Conservation (phyloP, 2,797 vertebrate species). For the Danio choprae region DNA sequence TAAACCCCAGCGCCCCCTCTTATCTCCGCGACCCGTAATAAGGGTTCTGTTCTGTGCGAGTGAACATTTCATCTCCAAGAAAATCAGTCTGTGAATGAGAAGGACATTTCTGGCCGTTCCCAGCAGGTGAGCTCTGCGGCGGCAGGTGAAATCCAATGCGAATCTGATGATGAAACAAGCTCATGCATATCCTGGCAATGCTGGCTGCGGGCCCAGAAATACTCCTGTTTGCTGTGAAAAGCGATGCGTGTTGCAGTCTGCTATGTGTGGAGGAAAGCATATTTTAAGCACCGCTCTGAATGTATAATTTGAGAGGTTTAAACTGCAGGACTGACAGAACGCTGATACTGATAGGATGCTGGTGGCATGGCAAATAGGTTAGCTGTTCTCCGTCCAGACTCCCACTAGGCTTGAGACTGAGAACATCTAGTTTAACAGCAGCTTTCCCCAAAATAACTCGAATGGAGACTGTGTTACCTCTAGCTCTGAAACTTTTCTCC, state of each 20-base stretch:
- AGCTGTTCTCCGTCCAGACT: constrained; percentile 16
- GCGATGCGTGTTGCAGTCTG: constrained; percentile 6
- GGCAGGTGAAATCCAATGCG: constrained; percentile 22
- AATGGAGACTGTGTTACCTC: neutral
- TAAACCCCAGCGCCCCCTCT: constrained; percentile 18
- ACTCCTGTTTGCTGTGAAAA: constrained; percentile 31
- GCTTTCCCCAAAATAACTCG: constrained; percentile 11
- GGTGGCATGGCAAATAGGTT: constrained; percentile 7
- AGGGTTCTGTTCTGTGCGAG: constrained; percentile 42
- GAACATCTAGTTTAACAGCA: constrained; percentile 10
- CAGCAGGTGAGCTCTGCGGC: constrained; percentile 30
- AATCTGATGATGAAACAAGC: constrained; percentile 38
- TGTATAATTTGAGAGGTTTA: neutral
- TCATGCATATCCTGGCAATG: constrained; percentile 35
- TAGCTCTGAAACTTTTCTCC: neutral
- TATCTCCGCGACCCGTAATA: constrained; percentile 39
- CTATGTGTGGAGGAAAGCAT: neutral
- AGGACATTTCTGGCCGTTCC: constrained; percentile 4
- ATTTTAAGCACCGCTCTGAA: constrained; percentile 35
- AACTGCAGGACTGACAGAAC: constrained; percentile 1
- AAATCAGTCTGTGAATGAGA: constrained; percentile 34
- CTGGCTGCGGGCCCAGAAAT: neutral
- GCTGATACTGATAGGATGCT: constrained; percentile 19
- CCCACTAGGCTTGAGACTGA: neutral
- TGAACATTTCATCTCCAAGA: constrained; percentile 46